phyloP scores from a whole-genome alignment of 35 echinoderm and acorn worm genomes.

The Acanthaster planci region DNA sequence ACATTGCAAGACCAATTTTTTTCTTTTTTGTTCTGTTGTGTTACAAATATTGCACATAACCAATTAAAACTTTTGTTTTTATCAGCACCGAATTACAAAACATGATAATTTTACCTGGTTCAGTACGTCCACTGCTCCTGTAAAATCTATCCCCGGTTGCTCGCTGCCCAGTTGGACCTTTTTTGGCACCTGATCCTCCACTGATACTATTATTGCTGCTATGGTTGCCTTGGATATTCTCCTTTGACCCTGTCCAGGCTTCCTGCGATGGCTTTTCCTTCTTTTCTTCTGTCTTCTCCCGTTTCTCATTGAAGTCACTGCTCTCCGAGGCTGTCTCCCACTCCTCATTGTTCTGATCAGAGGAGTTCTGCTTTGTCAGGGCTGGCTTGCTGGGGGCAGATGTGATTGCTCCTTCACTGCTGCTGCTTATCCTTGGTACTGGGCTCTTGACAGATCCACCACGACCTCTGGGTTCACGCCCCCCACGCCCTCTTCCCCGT shows the following conservation, averaged over 20 bases:
- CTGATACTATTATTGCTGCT: slow-evolving; percentile 46
- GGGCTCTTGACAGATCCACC: slow-evolving; percentile 27
- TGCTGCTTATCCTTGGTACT: slow-evolving; percentile 46
- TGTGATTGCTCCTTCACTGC: slow-evolving; percentile 59
- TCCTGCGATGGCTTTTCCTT: slow-evolving; percentile 31
- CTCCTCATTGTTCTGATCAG: slow-evolving; percentile 96
- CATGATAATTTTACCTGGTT: slow-evolving; percentile 3
- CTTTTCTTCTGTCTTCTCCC: slow-evolving; percentile 46
- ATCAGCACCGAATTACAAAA: too few species aligned
- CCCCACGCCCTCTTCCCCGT: slow-evolving; percentile 46
- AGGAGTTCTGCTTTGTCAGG: slow-evolving; percentile 82
- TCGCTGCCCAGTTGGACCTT: slow-evolving; percentile 47
- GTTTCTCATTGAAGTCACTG: slow-evolving; percentile 92
- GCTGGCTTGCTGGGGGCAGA: slow-evolving; percentile 39
- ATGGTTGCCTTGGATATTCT: slow-evolving; percentile 17
- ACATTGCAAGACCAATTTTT: too few species aligned
- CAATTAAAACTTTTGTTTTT: too few species aligned
- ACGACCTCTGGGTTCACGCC: not conserved
- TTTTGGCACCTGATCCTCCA: slow-evolving; percentile 16
- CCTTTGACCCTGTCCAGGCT: slow-evolving; percentile 23
- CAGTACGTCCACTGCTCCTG: slow-evolving; percentile 11
- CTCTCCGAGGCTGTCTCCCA: slow-evolving; percentile 99
- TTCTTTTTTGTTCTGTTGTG: too few species aligned
- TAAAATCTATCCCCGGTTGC: slow-evolving; percentile 33
- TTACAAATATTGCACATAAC: too few species aligned